These are phyloP conservation scores for Aquatica leii DNA, from an alignment of 2,888 invertebrate genomes.

Conservation along the genomic window DNA sequence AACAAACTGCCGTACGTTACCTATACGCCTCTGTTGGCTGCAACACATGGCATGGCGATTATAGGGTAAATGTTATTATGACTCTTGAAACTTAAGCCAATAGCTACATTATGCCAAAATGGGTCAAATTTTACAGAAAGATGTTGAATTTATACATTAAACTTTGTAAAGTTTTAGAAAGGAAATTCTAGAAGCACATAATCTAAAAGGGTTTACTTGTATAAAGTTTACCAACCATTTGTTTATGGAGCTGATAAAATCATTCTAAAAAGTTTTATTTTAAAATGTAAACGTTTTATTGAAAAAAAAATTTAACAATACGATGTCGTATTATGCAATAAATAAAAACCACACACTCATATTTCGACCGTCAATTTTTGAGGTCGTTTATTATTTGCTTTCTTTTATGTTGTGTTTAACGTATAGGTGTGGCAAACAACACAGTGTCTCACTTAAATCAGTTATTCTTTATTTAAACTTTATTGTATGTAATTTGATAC, in stretches of 20 bases:
- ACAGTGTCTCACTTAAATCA: too few species aligned
- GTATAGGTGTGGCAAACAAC: constrained; percentile 2
- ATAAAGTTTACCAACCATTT: constrained; percentile 15
- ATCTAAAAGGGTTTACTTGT: constrained; percentile 21
- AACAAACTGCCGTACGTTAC: constrained; percentile 53
- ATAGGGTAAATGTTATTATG: constrained; percentile 53
- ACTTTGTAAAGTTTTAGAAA: constrained; percentile 25
- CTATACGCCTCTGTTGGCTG: constrained; percentile 45
- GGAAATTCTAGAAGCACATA: constrained; percentile 21
- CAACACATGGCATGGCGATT: constrained; percentile 53
- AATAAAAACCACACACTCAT: constrained; percentile 24
- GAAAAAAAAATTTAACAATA: constrained; percentile 16
- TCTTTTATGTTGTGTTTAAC: constrained; percentile 14
- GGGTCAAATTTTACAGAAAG: constrained; percentile 43
- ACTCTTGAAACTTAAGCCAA: constrained; percentile 51
- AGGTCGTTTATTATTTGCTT: constrained; percentile 29
- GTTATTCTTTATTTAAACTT: too few species aligned
- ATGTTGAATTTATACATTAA: constrained; percentile 31
- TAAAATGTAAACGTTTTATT: neutral
- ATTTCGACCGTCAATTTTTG: constrained; percentile 33
- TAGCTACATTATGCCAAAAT: constrained; percentile 52
- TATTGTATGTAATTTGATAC: too few species aligned
- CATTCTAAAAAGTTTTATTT: neutral
- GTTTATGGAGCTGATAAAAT: constrained; percentile 7
- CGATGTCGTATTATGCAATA: constrained; percentile 17